Evolutionary conservation across 2,888 invertebrate species (phyloP).

Genomic region (Clitarchus hookeri): DNA sequence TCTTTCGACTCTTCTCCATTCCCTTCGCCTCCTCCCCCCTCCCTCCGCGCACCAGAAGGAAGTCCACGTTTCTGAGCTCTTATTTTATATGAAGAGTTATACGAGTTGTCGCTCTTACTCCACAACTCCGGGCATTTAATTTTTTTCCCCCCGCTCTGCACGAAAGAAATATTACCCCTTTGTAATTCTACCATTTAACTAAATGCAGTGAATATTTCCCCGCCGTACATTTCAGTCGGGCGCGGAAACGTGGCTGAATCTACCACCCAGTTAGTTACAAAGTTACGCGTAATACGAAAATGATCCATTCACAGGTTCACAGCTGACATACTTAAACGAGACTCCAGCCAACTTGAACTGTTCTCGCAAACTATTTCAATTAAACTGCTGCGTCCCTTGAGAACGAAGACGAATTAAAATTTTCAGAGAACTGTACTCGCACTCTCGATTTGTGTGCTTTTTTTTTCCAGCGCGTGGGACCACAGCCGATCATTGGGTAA

Average conservation of each 20-base stretch:
- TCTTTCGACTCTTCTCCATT: not conserved
- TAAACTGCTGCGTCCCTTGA: not conserved
- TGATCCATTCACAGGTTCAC: not conserved
- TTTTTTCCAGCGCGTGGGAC: not conserved
- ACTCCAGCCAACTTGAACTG: not conserved
- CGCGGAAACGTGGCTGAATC: not conserved
- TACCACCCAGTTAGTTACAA: not conserved
- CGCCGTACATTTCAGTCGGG: not conserved
- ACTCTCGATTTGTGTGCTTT: not conserved
- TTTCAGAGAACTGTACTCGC: not conserved
- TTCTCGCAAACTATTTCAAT: not conserved
- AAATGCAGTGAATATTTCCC: not conserved
- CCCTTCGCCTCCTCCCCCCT: too few species aligned
- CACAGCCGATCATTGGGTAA: not conserved
- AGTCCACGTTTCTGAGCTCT: not conserved
- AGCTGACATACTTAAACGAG: not conserved
- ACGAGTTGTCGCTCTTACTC: not conserved
- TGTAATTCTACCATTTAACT: not conserved
- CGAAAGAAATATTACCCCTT: not conserved
- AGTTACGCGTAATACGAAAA: not conserved
- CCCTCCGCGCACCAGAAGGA: not conserved
- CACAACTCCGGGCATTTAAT: not conserved
- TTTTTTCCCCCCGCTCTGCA: not conserved
- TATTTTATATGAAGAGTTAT: conserved; percentile 8
- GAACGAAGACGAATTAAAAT: not conserved